A percentile compares a stretch with the other conserved stretches of the same genome.
Conservation (phyloP, 2,888 invertebrate genomes). For the Ommatoiulus sabulosus region DNA sequence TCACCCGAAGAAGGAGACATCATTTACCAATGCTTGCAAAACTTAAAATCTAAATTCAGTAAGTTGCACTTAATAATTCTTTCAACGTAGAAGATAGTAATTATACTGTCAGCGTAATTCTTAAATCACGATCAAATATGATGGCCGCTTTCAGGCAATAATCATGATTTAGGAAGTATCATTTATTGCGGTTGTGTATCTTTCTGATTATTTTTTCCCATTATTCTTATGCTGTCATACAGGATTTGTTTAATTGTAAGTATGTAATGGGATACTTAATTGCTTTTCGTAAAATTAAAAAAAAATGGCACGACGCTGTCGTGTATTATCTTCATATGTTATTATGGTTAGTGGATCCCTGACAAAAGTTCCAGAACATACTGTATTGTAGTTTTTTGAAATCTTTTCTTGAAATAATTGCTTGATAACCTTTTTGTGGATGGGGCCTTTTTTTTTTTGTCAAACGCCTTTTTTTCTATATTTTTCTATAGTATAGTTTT, state of each 20-base stretch:
- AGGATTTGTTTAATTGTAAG: background rate
- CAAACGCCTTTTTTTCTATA: too few relatives aligned
- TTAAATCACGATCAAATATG: background rate
- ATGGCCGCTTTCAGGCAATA: background rate
- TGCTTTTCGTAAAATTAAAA: too few relatives aligned
- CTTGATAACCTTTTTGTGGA: too few relatives aligned
- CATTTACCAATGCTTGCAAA: slow-evolving; percentile 18
- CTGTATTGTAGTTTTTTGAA: too few relatives aligned
- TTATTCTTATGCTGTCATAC: background rate
- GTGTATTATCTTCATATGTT: too few relatives aligned
- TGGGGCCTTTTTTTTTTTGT: too few relatives aligned
- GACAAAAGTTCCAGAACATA: too few relatives aligned
- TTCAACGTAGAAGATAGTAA: background rate
- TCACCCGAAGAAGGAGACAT: slow-evolving; percentile 17
- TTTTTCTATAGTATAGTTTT: too few relatives aligned
- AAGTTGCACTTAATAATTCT: background rate
- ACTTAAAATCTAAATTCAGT: slow-evolving; percentile 38
- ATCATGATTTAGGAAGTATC: background rate
- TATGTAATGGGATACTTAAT: background rate
- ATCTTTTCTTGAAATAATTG: too few relatives aligned
- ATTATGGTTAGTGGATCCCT: too few relatives aligned
- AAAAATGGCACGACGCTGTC: too few relatives aligned
- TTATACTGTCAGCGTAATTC: background rate
- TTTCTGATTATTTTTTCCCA: background rate
- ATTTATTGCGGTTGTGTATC: too few relatives aligned